These are phyloP conservation scores for Bufo bufo DNA, from an alignment of 2,113 vertebrate genomes.

Conservation along the genomic window DNA sequence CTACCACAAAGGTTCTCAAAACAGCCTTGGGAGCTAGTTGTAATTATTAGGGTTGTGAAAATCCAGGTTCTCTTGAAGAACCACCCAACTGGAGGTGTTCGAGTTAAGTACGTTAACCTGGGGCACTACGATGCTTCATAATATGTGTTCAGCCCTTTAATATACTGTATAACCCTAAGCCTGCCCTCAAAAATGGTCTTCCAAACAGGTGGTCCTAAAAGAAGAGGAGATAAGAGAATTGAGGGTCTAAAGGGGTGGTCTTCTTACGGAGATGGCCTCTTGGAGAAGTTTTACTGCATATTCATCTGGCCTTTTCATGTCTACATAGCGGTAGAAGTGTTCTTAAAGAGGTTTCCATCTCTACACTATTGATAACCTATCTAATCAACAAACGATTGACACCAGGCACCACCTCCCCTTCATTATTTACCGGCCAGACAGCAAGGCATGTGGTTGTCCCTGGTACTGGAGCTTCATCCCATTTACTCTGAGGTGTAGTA, in stretches of 20 bases:
- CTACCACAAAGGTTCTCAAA: conserved; percentile 44
- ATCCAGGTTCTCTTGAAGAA: conserved; percentile 16
- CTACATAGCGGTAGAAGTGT: too few relatives aligned
- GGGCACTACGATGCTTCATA: neutral
- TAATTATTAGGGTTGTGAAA: conserved; percentile 39
- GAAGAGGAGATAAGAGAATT: neutral
- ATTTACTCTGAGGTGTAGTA: too few relatives aligned
- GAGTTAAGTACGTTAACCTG: neutral
- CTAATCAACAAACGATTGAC: too few relatives aligned
- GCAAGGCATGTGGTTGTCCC: neutral
- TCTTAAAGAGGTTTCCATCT: too few relatives aligned
- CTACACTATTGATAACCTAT: too few relatives aligned
- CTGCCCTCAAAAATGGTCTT: neutral
- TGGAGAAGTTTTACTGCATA: too few relatives aligned
- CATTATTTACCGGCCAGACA: too few relatives aligned
- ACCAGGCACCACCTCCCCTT: too few relatives aligned
- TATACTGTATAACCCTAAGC: neutral
- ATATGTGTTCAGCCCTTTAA: neutral
- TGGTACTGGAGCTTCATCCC: neutral
- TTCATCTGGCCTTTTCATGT: too few relatives aligned
- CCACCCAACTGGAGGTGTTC: neutral
- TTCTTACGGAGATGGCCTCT: neutral
- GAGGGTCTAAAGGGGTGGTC: neutral
- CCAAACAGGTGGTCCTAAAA: neutral
- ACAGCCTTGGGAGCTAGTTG: conserved; percentile 45